Evolutionary conservation across 2,888 invertebrate genomes (phyloP), one percentile per base, ranked within the genome.

Genomic region (Thymelicus sylvestris): DNA sequence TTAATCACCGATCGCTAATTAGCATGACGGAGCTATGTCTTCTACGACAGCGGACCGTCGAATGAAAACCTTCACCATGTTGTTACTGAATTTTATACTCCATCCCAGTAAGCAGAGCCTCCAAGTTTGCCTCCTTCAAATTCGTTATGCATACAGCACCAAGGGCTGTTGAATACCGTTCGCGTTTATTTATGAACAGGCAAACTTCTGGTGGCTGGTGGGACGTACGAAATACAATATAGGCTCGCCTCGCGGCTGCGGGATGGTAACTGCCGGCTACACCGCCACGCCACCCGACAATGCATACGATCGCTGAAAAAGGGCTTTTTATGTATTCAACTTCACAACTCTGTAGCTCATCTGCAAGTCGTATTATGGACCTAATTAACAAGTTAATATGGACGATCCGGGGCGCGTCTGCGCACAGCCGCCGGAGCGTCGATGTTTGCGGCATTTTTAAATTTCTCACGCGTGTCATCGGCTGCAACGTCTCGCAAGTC

Each of bases 311-410:
- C 94, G 92, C 95, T 94, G 94, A 94, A 95, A 95, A 95, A 95
- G 94, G 94, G 94, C 95, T 95, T 95, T 95, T 95, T 94, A 94
- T 90, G 90, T 95, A 95, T 95, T 95, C 95, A 94, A 95, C 95
- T 95, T 95, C 89, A 91, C 93, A 94, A 95, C 94, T 95, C 94
- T 84, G 94, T 93, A 92, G 94, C 96, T 97, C 96, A 97, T 97
- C 96, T 96, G 96, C 96, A 96, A 96, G 96, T 96, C 96, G 96
- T 96, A 96, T 96, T 96, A 96, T 96, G 96, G 95, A 96, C 96
- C 96, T 97, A 97, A 97, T 97, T 97, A 97, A 96, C 96, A 96
- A 97, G 96, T 96, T 96, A 96, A 96, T 96, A 96, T 96, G 96
- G 96, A 95, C 95, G 96, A 96, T 95, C 86, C 95, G 95, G 95